phyloP scores from a whole-genome alignment of 2,797 vertebrate species.

The Novumbra hubbsi region DNA sequence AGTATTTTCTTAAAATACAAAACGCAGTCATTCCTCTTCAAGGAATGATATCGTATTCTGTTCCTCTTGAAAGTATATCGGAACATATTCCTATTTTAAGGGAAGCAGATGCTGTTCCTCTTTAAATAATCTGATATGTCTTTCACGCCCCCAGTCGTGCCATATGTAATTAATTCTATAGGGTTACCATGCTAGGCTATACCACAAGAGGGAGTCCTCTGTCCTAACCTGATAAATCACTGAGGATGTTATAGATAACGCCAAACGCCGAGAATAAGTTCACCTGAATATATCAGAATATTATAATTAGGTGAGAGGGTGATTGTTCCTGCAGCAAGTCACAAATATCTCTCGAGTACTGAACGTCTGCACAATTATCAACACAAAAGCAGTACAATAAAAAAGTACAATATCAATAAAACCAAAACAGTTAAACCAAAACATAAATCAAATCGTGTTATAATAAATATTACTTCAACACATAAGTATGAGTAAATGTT shows the following conservation, averaged over 20 bases:
- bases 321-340: neutral
- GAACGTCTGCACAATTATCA: neutral
- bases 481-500: too few species aligned
- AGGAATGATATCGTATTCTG: too few species aligned
- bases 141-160: too few species aligned
- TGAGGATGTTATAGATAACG: slow-evolving; percentile 9
- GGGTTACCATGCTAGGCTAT: slow-evolving; percentile 32
- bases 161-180: neutral
- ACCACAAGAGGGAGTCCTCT: slow-evolving; percentile 76
- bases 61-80: too few species aligned
- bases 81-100: too few species aligned
- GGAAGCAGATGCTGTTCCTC: too few species aligned
- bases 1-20: too few species aligned
- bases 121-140: too few species aligned
- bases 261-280: neutral
- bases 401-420: neutral
- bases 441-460: too few species aligned
- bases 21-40: too few species aligned
- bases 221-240: slow-evolving; percentile 57
- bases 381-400: neutral
- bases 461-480: too few species aligned
- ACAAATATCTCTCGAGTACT: neutral
- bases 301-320: neutral
- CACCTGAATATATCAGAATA: too few species aligned
- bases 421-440: neutral